A percentile compares a stretch with the other conserved stretches of the same genome.
Conservation (phyloP, 2,113 vertebrate species). For the Cephalopholis sonnerati region DNA sequence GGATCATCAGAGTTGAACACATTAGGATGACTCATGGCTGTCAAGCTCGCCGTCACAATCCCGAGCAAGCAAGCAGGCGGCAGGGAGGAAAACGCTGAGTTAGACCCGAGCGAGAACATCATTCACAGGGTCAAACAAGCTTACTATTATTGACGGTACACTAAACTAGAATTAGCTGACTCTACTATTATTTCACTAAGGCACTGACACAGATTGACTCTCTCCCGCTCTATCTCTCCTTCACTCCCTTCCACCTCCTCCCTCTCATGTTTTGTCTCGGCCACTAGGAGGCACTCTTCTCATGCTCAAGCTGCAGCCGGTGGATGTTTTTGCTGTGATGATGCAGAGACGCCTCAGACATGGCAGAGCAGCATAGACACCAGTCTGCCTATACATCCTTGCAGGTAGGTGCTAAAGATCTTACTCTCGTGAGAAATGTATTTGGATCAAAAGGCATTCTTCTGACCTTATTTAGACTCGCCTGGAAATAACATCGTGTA, state of each 20-base stretch:
- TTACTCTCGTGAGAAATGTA: slow-evolving; percentile 39
- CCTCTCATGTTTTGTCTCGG: slow-evolving; percentile 1
- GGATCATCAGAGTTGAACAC: slow-evolving; percentile 69
- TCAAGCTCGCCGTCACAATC: slow-evolving; percentile 55
- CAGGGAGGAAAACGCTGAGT: slow-evolving; percentile 62
- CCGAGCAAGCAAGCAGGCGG: slow-evolving; percentile 29
- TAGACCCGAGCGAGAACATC: slow-evolving; percentile 51
- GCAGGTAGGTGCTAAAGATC: slow-evolving; percentile 62
- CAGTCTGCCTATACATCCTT: slow-evolving; percentile 60
- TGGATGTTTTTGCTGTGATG: slow-evolving; percentile 46
- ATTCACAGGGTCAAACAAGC: slow-evolving; percentile 67
- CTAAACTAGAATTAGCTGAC: slow-evolving; percentile 74
- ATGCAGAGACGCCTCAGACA: slow-evolving; percentile 65
- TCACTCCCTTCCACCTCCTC: background rate
- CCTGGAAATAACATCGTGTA: background rate
- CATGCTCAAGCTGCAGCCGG: slow-evolving; percentile 70
- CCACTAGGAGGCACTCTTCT: slow-evolving; percentile 88
- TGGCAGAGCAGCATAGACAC: slow-evolving; percentile 48
- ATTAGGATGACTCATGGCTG: slow-evolving; percentile 64
- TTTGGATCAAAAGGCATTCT: slow-evolving; percentile 20
- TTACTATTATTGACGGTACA: slow-evolving; percentile 67
- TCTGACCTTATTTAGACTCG: slow-evolving; percentile 22
- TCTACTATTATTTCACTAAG: slow-evolving; percentile 69
- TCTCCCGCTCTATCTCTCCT: slow-evolving; percentile 35
- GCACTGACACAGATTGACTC: slow-evolving; percentile 67